Conservation (phyloP, 2,797 vertebrate species). For the Clarias fuscus region DNA sequence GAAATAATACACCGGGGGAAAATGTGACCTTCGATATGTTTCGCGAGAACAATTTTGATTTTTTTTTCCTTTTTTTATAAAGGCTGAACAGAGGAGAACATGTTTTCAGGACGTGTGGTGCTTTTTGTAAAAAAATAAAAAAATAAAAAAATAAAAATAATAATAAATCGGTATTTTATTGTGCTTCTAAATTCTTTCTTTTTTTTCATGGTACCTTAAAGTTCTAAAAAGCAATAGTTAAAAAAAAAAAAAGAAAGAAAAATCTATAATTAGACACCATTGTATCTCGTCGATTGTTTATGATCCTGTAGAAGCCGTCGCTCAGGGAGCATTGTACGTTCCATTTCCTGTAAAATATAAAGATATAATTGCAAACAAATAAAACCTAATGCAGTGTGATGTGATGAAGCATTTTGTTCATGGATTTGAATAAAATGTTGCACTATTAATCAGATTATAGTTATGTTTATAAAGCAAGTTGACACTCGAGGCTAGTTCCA, state of each 20-base stretch:
- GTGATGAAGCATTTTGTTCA: too few species aligned
- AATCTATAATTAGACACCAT: not conserved
- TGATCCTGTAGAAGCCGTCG: too few species aligned
- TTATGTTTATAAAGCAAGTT: not conserved
- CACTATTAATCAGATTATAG: not conserved
- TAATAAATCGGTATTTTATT: slow-evolving; percentile 15
- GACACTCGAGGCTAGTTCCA: too few species aligned
- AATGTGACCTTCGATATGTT: slow-evolving; percentile 29
- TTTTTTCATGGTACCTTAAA: not conserved
- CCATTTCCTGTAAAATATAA: not conserved
- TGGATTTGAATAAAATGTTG: not conserved
- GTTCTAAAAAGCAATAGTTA: not conserved
- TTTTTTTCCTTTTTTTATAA: slow-evolving; percentile 7
- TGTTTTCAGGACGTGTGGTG: slow-evolving; percentile 19
- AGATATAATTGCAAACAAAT: not conserved
- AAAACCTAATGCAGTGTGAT: not conserved
- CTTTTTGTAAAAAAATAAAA: not conserved
- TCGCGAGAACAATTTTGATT: slow-evolving; percentile 24
- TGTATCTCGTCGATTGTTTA: not conserved
- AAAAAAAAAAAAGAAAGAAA: too few species aligned
- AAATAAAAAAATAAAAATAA: not conserved
- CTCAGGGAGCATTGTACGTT: slow-evolving; percentile 24
- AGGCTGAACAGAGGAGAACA: slow-evolving; percentile 21
- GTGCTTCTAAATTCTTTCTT: not conserved
- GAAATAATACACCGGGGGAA: slow-evolving; percentile 35